Evolutionary conservation across 2,113 vertebrate species (phyloP).

Genomic region (Pelecanoides urinatrix): DNA sequence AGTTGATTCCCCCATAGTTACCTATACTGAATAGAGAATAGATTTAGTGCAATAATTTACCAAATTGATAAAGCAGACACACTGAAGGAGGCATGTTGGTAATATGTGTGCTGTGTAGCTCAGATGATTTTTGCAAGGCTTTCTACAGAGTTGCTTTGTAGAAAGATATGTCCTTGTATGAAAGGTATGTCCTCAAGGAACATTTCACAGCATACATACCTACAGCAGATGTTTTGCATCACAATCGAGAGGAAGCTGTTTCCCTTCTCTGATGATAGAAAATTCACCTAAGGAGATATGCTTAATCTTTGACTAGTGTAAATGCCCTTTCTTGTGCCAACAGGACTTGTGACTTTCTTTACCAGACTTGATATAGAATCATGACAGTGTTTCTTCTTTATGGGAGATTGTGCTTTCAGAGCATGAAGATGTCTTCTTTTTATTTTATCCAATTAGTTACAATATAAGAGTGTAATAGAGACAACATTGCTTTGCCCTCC

Average conservation of each 20-base stretch:
- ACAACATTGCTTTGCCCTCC: background rate
- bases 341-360: background rate
- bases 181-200: background rate
- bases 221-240: background rate
- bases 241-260: background rate
- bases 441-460: background rate
- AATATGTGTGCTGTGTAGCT: background rate
- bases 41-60: background rate
- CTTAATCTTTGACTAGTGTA: background rate
- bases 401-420: background rate
- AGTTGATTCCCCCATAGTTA: background rate
- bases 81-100: background rate
- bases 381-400: background rate
- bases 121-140: background rate
- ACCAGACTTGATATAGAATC: background rate
- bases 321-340: background rate
- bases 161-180: background rate
- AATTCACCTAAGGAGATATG: background rate
- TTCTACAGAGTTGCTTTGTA: background rate
- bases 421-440: background rate
- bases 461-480: background rate
- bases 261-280: background rate
- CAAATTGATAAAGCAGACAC: background rate
- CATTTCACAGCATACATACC: background rate
- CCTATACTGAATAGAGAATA: background rate